Base-by-base conservation (phyloP, 2,797 vertebrate species). In the Tachyglossus aculeatus region DNA sequence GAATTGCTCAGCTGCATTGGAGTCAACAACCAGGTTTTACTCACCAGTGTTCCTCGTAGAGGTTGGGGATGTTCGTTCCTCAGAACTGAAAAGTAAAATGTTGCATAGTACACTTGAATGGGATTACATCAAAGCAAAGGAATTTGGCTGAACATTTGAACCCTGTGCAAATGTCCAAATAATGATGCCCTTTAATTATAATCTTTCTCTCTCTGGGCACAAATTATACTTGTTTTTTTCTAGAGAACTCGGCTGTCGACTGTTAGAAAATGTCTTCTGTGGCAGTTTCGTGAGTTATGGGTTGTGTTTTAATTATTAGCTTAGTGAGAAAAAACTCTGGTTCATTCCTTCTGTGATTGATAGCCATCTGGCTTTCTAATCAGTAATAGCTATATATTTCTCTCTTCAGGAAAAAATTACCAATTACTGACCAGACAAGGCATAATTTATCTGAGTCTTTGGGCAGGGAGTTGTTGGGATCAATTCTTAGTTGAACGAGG, bases 371-470 rank as follows among this genome's bases (percentile, higher is more conserved):
- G 40, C 61, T 76, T 47, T 51, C 21, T 41, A 50, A 21, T 2
- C 0, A 51, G 68, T 53, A 55, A 52, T 34, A 56, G 41, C 66
- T 63, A 43, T 81, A 66, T 47, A 12, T 83, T 79, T 78, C 71
- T 84, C 63, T 81, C 50, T 4, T 0, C 34, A 80, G 41, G 33
- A 38, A 51, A 59, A 71, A 81, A 67, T 62, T 73, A 7, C 33
- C 53, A 75, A 58, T 74, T 61, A 15, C 52, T 78, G 61, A 70
- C 64, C 61, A 13, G 0, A 0, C 31, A 21, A 0, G 0, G 33
- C 32, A 31, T 57, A 38, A 54, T 83, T 83, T 86, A 70, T 81
- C 31, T 9, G n/a, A 55, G 40, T 43, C 76, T 77, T 43, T 56
- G 22, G 22, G 78, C 43, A 1, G 58, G 54, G 54, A 66, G 61